phyloP scores from a whole-genome alignment of 2,113 vertebrate species.

The Willisornis vidua region DNA sequence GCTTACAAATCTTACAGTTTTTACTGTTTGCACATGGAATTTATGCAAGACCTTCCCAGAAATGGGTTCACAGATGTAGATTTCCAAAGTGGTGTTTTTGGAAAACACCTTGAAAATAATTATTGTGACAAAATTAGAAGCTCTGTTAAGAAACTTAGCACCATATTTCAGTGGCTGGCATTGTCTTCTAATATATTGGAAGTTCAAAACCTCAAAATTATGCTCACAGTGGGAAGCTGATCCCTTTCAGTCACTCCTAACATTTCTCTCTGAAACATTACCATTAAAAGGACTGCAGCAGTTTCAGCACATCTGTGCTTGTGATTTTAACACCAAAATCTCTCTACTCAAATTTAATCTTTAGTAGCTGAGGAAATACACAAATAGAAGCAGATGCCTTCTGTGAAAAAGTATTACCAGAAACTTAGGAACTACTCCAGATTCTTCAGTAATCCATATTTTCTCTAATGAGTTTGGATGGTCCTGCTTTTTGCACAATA shows the following conservation, averaged over 20 bases:
- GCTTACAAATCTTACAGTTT: neutral
- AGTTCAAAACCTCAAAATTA: slow-evolving; percentile 17
- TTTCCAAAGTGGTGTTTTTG: neutral
- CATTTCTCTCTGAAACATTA: neutral
- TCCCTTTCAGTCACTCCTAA: neutral
- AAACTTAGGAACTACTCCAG: neutral
- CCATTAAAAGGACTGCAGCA: neutral
- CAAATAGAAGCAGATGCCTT: slow-evolving; percentile 18
- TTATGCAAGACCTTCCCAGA: slow-evolving; percentile 19
- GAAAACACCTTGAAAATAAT: slow-evolving; percentile 29
- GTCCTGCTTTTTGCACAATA: neutral
- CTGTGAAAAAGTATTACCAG: neutral
- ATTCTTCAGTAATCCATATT: neutral
- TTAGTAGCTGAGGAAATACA: neutral
- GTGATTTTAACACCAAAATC: neutral
- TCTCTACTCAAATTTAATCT: neutral
- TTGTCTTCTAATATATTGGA: neutral
- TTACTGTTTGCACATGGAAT: neutral
- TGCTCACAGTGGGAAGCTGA: neutral
- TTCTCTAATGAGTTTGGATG: neutral
- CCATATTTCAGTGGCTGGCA: neutral
- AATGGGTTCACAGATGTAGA: neutral
- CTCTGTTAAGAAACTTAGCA: slow-evolving; percentile 14
- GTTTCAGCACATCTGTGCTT: neutral
- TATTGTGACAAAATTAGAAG: neutral